Percentiles rank a stretch among this genome's conserved stretches.
These are phyloP conservation scores for Pterostichus niger DNA, from an alignment of 2,888 invertebrate species.

Conservation along the genomic window DNA sequence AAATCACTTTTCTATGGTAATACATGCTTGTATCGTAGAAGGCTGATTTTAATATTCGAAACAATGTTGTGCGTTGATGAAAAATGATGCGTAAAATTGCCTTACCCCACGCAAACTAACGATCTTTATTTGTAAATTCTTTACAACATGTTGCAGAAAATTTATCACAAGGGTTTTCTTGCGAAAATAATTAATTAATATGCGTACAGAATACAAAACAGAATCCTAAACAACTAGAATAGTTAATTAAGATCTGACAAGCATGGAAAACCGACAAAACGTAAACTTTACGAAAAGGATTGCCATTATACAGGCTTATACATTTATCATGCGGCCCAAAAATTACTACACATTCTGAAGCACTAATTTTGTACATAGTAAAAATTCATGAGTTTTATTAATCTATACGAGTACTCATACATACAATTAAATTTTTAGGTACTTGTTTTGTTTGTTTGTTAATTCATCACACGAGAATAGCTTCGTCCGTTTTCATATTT, in stretches of 20 bases:
- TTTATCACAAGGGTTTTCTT: conserved; percentile 34
- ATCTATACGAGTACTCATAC: too few species aligned
- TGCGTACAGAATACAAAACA: conserved; percentile 35
- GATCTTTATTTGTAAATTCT: conserved; percentile 45
- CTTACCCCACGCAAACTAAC: not conserved
- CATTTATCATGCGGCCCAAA: too few species aligned
- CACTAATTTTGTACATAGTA: too few species aligned
- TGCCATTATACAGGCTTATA: too few species aligned
- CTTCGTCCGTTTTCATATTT: too few species aligned
- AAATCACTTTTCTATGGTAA: conserved; percentile 31
- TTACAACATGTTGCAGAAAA: conserved; percentile 35
- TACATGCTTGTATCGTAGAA: conserved; percentile 8
- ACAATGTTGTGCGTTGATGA: conserved; percentile 8
- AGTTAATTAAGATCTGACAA: conserved; percentile 41
- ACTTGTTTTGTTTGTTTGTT: too few species aligned
- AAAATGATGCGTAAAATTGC: conserved; percentile 24
- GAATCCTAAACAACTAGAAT: conserved; percentile 37
- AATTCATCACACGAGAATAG: too few species aligned
- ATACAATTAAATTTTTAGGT: too few species aligned
- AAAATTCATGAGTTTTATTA: too few species aligned
- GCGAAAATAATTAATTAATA: conserved; percentile 38
- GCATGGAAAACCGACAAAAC: conserved; percentile 7
- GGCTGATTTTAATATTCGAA: conserved; percentile 34
- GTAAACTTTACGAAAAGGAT: not conserved
- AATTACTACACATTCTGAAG: too few species aligned